These are phyloP conservation scores for Sarcophaga caerulescens DNA, from an alignment of 2,888 invertebrate species.

Conservation along the genomic window DNA sequence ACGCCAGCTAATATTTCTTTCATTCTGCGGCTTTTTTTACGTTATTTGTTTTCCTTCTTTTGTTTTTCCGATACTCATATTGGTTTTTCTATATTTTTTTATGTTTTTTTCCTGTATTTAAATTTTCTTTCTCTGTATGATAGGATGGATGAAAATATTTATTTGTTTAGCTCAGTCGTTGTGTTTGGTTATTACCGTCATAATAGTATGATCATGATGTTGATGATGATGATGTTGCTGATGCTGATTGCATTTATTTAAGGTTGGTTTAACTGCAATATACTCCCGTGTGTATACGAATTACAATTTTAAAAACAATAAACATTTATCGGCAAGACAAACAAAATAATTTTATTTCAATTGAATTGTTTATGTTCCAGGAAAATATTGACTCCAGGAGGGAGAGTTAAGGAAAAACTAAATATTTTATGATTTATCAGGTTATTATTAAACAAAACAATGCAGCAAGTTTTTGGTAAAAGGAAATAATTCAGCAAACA, in stretches of 20 bases:
- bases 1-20: slow-evolving; percentile 67
- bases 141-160: background rate
- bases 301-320: slow-evolving; percentile 46
- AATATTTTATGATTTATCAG: slow-evolving; percentile 2
- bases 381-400: background rate
- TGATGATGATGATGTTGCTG: background rate
- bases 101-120: background rate
- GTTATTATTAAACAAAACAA: slow-evolving; percentile 19
- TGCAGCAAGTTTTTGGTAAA: background rate
- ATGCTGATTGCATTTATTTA: slow-evolving; percentile 59
- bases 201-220: background rate
- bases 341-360: slow-evolving; percentile 40
- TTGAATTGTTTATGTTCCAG: slow-evolving; percentile 32
- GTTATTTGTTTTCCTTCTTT: background rate
- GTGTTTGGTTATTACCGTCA: slow-evolving; percentile 7
- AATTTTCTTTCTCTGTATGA: too few species aligned
- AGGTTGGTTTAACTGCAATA: slow-evolving; percentile 58
- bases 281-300: slow-evolving; percentile 23
- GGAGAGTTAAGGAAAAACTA: background rate
- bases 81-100: slow-evolving; percentile 31
- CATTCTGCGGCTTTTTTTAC: slow-evolving; percentile 52
- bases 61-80: slow-evolving; percentile 19
- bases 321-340: slow-evolving; percentile 38
- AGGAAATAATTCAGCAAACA: too few species aligned
- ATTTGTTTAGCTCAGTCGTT: slow-evolving; percentile 14